Evolutionary conservation across 2,888 invertebrate species (phyloP), one percentile per base, ranked within the genome.

Genomic region (Baronia brevicornis): DNA sequence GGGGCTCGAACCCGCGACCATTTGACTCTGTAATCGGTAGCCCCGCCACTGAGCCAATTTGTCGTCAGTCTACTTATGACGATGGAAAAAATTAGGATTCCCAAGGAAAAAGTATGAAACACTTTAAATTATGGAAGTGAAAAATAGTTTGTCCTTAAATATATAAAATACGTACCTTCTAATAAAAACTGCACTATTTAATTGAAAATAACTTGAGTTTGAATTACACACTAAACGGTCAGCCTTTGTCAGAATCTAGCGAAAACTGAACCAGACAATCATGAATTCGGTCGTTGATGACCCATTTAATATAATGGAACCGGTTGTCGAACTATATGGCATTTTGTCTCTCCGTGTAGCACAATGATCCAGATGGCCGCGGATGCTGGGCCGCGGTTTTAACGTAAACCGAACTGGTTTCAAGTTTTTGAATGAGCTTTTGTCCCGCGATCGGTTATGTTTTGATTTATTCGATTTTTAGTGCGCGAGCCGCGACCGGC

Each of bases 381-480:
- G 80, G 82, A 84, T 79, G 82, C 82, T 80, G 82, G 59, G 68
- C 60, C 60, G 60, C 55, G 51, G 58, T 52, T 46, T 62, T 59
- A 56, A 60, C 60, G 57, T 52, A 56, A 64, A 62, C 61, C 67
- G 67, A 79, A 72, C 75, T 51, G 74, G 74, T 80, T 82, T 64
- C 63, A 65, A 60, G 58, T 42, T 44, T 52, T 48, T 70, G 70
- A 74, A 77, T 73, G 68, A 67, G 68, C 74, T 67, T 72, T 84
- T 82, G 82, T 78, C 43, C 60, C 38, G 57, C 60, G 72, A 80
- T 80, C 79, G 78, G 78, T 73, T 78, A 61, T 57, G 73, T 80
- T 79, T 78, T 84, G 79, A 82, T 82, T 82, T 84, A 82, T 82
- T 77, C 73, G 72, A 77, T 82, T 80, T 84, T 80, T 79, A 74